Evolutionary conservation across 2,888 invertebrate genomes (phyloP).

Genomic region (Gymnocheta viridis): DNA sequence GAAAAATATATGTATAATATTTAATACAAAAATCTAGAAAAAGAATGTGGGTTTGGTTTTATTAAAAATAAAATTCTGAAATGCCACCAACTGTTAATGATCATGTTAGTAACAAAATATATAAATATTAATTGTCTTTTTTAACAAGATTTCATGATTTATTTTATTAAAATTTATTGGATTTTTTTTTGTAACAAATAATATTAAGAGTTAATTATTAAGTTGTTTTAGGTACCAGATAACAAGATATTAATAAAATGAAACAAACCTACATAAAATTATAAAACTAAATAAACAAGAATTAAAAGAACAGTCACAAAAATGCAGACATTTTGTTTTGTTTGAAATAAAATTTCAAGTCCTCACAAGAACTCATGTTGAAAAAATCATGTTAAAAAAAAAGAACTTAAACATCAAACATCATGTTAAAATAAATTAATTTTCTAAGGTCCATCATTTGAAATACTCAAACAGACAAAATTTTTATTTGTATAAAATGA

Average conservation of each 20-base stretch:
- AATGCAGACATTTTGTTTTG: conserved; percentile 8
- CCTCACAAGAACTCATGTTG: background rate
- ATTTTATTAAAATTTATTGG: conserved; percentile 19
- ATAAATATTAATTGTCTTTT: conserved; percentile 28
- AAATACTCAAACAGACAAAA: background rate
- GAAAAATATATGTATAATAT: background rate
- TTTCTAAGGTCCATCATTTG: conserved; percentile 3
- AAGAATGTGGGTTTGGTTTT: conserved; percentile 33
- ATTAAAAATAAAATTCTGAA: conserved; percentile 8
- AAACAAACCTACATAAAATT: conserved; percentile 35
- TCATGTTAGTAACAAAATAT: conserved; percentile 21
- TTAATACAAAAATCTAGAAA: background rate
- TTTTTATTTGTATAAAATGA: background rate
- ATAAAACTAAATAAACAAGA: background rate
- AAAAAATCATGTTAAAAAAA: conserved; percentile 4
- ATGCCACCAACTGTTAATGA: conserved; percentile 48
- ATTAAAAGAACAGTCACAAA: background rate
- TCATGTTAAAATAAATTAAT: background rate
- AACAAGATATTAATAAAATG: conserved; percentile 5
- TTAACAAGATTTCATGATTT: conserved; percentile 51
- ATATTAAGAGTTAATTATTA: conserved; percentile 35
- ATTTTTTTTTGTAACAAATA: background rate
- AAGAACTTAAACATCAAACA: background rate
- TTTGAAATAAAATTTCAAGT: background rate
- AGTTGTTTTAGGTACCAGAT: conserved; percentile 5